phyloP scores from a whole-genome alignment of 2,888 invertebrate species.

The Adelognathus sp. region DNA sequence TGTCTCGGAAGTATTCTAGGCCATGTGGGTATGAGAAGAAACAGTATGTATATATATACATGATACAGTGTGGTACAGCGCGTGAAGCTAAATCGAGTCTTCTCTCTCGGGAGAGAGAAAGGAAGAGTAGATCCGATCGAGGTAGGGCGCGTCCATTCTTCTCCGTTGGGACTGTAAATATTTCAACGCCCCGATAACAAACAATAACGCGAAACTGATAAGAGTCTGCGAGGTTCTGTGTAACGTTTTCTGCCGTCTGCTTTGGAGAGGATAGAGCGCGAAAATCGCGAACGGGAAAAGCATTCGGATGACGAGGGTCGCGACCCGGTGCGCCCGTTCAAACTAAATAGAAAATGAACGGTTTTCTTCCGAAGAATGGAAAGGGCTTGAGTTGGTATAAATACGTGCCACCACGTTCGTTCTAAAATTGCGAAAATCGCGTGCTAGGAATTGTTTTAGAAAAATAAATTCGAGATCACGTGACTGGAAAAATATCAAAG shows the following conservation, averaged over 20 bases:
- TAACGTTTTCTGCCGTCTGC: slow-evolving; percentile 45
- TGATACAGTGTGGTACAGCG: background rate
- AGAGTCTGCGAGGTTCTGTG: slow-evolving; percentile 55
- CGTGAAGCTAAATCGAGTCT: slow-evolving; percentile 45
- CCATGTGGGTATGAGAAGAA: background rate
- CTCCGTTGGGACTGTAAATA: slow-evolving; percentile 64
- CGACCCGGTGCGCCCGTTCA: slow-evolving; percentile 40
- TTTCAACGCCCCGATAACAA: slow-evolving; percentile 70
- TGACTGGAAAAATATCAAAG: too few relatives aligned
- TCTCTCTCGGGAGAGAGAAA: background rate
- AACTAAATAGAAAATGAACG: slow-evolving; percentile 58
- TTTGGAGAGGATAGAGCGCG: slow-evolving; percentile 23
- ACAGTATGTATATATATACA: background rate
- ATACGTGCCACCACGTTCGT: background rate
- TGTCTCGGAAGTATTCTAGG: too few relatives aligned
- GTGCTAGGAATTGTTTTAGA: background rate
- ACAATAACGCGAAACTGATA: slow-evolving; percentile 70
- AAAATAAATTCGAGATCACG: background rate
- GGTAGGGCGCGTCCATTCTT: slow-evolving; percentile 31
- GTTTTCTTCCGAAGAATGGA: slow-evolving; percentile 60
- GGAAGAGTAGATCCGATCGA: slow-evolving; percentile 51
- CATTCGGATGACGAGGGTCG: slow-evolving; percentile 64
- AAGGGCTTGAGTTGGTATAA: slow-evolving; percentile 58
- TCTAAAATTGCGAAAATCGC: background rate
- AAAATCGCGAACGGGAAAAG: slow-evolving; percentile 47